Evolutionary conservation across 2,888 invertebrate genomes (phyloP), one percentile per base, ranked within the genome.

Genomic region (Deladenus siricidicola): DNA sequence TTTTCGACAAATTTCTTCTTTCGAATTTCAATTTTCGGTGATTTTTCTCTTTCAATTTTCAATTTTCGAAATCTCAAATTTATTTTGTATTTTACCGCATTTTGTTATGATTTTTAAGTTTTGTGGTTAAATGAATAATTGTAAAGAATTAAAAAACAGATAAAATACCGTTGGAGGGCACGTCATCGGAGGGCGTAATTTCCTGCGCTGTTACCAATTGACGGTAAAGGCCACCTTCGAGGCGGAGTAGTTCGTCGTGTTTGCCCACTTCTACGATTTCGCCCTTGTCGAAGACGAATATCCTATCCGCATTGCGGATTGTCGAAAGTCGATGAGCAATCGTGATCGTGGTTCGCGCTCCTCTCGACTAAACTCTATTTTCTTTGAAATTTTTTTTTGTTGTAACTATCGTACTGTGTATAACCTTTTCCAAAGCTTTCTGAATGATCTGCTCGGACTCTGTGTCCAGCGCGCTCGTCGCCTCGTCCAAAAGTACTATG

Each of bases 181-280:
- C 66, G 63, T 70, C 68, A 42, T 63, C 48, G 14, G 62, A 68
- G 60, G 67, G 57, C 48, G 68, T 66, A 47, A 75, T 69, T 59
- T 74, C 72, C 55, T 76, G 76, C 1, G 74, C 74, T 44, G 62
- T 63, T 28, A 64, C 73, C 60, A 86, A 79, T 53, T 83, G 82
- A 64, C 85, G 85, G 76, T 89, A 89, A n/a, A n/a, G n/a, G 3
- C 86, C 82, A 47, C 87, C 87, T 57, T 84, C 84, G 8, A 29
- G 30, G 34, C 82, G 80, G 59, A 88, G 79, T 0, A 89, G 83
- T 70, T 88, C 84, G 0, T 82, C 75, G 78, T 89, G 88, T 0
- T 85, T 86, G 58, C 89, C 89, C 62, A 81, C 82, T 76, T 89
- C 88, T 0, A 84, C 85, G 19, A 74, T 71, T 21, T 59, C 23